Evolutionary conservation across 1,140 invertebrate species (phyloP).

Genomic region (Drosophila seguyi): DNA sequence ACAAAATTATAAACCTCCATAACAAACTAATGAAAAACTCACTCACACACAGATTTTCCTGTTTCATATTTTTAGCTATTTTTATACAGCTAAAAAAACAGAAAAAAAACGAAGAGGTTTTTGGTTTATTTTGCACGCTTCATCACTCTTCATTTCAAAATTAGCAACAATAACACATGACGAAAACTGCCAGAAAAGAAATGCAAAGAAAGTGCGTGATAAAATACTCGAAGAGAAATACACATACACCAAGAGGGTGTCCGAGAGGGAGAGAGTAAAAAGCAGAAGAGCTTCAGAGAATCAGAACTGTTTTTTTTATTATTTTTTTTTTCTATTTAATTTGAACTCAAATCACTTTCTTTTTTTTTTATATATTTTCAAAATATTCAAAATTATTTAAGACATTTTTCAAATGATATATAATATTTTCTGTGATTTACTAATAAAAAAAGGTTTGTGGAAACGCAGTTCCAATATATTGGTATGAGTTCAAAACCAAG

Average conservation of each 20-base stretch:
- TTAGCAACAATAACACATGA: conserved; percentile 72
- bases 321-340: not conserved
- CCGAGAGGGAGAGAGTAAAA: not conserved
- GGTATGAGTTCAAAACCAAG: not conserved
- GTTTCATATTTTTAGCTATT: conserved; percentile 53
- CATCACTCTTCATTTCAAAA: conserved; percentile 66
- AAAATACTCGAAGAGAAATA: conserved; percentile 7
- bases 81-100: conserved; percentile 42
- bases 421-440: not conserved
- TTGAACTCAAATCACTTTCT: no score
- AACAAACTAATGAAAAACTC: not conserved
- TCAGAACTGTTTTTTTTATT: conserved; percentile 1
- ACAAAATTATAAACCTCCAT: not conserved
- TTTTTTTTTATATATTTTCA: not conserved
- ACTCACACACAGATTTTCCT: conserved; percentile 7
- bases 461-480: not conserved
- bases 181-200: conserved; percentile 46
- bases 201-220: conserved; percentile 67
- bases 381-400: not conserved
- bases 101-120: not conserved
- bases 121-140: conserved; percentile 34
- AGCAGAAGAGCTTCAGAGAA: conserved; percentile 20
- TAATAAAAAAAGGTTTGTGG: not conserved
- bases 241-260: not conserved
- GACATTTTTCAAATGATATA: no score